Evolutionary conservation across 2,888 invertebrate genomes (phyloP).

Genomic region (Amiota mariae): DNA sequence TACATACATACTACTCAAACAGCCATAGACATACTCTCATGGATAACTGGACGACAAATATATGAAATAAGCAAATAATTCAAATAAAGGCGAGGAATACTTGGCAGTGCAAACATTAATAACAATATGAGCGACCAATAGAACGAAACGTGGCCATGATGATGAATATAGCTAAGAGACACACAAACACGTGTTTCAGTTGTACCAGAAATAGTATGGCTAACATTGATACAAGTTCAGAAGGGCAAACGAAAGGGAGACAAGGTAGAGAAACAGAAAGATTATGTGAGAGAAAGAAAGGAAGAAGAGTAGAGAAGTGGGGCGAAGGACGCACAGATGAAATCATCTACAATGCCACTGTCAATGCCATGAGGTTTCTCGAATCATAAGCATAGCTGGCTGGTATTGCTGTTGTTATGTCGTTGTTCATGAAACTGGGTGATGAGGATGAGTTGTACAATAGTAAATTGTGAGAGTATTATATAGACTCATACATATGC

Average conservation of each 20-base stretch:
- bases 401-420: constrained; percentile 15
- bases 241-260: too few relatives aligned
- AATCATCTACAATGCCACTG: constrained; percentile 44
- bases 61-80: constrained; percentile 24
- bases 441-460: constrained; percentile 24
- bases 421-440: constrained; percentile 21
- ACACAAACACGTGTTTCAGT: constrained; percentile 1
- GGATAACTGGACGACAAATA: constrained; percentile 12
- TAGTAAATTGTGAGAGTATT: constrained; percentile 11
- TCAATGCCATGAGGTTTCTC: constrained; percentile 49
- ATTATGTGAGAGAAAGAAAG: constrained; percentile 36
- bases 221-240: not conserved
- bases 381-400: not conserved
- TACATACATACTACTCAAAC: too few relatives aligned
- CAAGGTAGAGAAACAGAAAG: not conserved
- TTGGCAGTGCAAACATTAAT: constrained; percentile 7
- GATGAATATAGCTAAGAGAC: constrained; percentile 10
- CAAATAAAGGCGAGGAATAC: constrained; percentile 4
- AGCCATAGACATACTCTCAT: not conserved
- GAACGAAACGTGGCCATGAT: constrained; percentile 14
- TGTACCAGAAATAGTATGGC: constrained; percentile 17
- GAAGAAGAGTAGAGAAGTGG: not conserved
- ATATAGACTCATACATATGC: not conserved
- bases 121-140: not conserved
- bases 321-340: not conserved